Percentiles rank a stretch among this genome's conserved stretches.
These are phyloP conservation scores for Trichogramma evanescens DNA, from an alignment of 2,888 invertebrate genomes.

Conservation along the genomic window DNA sequence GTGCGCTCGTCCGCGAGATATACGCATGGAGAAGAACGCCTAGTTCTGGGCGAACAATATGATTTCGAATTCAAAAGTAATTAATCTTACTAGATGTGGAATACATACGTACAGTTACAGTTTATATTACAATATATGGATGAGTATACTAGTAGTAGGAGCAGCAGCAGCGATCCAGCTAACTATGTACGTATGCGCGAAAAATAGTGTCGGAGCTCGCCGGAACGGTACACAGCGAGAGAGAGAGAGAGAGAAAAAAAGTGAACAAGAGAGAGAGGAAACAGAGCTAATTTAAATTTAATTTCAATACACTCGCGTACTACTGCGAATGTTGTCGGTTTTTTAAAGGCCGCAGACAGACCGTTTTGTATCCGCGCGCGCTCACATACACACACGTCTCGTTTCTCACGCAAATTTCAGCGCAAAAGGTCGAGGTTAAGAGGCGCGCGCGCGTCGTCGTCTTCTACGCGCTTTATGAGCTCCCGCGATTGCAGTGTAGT, in stretches of 20 bases:
- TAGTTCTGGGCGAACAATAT: not conserved
- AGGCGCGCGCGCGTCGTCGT: not conserved
- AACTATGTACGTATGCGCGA: no score
- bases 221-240: not conserved
- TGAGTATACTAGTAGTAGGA: no score
- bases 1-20: not conserved
- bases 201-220: no score
- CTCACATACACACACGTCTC: not conserved
- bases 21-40: not conserved
- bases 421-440: constrained; percentile 14
- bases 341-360: not conserved
- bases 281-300: constrained; percentile 13
- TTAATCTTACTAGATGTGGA: not conserved
- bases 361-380: no score
- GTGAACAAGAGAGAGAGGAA: not conserved
- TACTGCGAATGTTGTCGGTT: not conserved
- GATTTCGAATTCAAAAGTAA: not conserved
- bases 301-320: not conserved
- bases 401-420: constrained; percentile 14
- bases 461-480: not conserved
- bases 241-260: not conserved
- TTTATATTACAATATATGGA: no score
- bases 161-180: no score
- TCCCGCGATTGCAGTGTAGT: no score
- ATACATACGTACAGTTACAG: no score